A percentile compares a stretch with the other conserved stretches of the same genome.
These are phyloP conservation scores for Meloidogyne hapla DNA, from an alignment of 1,140 invertebrate species.

Conservation along the genomic window DNA sequence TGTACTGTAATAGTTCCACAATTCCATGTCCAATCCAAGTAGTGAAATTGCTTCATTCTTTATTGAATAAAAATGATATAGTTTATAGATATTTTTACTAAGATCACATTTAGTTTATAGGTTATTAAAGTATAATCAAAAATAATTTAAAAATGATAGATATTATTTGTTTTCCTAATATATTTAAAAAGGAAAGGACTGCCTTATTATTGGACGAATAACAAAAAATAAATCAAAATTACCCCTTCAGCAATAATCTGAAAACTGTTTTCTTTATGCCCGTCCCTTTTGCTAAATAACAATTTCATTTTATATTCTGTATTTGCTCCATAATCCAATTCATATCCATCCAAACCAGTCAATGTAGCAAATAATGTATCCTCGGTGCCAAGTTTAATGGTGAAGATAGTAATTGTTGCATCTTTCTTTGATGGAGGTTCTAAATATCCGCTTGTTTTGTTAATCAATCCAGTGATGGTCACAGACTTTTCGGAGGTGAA, in stretches of 20 bases:
- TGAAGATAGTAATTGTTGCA: not conserved
- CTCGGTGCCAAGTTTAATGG: not conserved
- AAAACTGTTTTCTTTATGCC: not conserved
- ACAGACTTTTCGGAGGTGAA: not conserved
- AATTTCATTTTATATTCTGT: not conserved
- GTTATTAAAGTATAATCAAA: no score
- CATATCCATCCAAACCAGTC: not conserved
- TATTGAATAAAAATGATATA: not conserved
- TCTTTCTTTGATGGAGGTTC: not conserved
- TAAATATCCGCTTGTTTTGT: not conserved
- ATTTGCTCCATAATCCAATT: not conserved
- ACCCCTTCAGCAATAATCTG: not conserved
- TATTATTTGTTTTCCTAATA: no score
- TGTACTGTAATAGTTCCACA: not conserved
- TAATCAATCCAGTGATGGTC: not conserved
- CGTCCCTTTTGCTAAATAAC: not conserved
- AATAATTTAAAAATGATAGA: no score
- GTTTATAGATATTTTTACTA: not conserved
- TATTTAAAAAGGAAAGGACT: no score
- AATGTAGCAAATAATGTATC: not conserved
- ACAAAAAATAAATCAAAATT: not conserved
- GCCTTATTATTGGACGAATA: no score
- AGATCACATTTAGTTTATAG: no score
- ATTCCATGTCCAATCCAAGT: not conserved
- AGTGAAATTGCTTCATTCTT: conserved; percentile 5